Conservation (phyloP, 2,797 vertebrate genomes). For the Liparis tanakae region DNA sequence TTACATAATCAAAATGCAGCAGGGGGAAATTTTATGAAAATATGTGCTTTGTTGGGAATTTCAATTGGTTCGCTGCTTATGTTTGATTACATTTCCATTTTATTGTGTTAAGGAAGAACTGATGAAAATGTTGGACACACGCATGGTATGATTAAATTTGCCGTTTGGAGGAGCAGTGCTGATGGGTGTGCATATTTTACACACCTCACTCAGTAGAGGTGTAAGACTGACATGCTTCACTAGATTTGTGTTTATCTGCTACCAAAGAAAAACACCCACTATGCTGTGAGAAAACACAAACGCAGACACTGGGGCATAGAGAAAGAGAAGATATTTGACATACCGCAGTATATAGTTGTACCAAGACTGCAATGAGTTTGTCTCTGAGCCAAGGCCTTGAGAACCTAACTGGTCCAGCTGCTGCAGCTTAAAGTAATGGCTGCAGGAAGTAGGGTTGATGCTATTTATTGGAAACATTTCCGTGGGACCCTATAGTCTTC, state of each 20-base stretch:
- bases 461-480: not conserved
- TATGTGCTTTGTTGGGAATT: slow-evolving; percentile 10
- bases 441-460: not conserved
- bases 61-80: slow-evolving; percentile 29
- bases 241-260: slow-evolving; percentile 11
- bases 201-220: slow-evolving; percentile 26
- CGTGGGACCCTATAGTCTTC: not conserved
- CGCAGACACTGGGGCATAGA: not conserved
- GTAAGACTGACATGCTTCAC: slow-evolving; percentile 18
- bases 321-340: slow-evolving; percentile 9
- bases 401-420: slow-evolving; percentile 6
- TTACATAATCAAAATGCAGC: slow-evolving; percentile 7
- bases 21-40: not conserved
- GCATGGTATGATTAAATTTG: slow-evolving; percentile 36
- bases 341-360: not conserved
- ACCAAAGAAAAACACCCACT: slow-evolving; percentile 21
- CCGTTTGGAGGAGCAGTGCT: slow-evolving; percentile 4
- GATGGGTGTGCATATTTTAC: slow-evolving; percentile 43
- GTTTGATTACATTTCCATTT: slow-evolving; percentile 53
- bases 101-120: slow-evolving; percentile 44
- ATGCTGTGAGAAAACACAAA: slow-evolving; percentile 20
- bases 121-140: slow-evolving; percentile 34
- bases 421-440: slow-evolving; percentile 20
- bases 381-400: slow-evolving; percentile 22
- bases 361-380: not conserved